Evolutionary conservation across 2,888 invertebrate species (phyloP).

Genomic region (Mactromeris polynyma): DNA sequence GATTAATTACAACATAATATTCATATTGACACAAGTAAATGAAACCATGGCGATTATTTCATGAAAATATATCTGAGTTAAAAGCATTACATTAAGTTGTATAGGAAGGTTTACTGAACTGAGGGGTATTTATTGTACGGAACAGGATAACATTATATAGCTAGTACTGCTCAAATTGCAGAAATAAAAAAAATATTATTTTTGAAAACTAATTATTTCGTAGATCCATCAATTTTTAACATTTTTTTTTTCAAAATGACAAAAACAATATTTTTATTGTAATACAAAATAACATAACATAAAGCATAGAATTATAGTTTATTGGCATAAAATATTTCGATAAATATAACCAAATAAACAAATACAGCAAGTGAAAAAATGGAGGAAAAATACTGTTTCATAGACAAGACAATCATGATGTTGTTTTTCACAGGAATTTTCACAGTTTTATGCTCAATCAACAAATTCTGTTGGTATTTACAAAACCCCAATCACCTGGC

Average conservation of each 20-base stretch:
- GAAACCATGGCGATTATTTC: background rate
- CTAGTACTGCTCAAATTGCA: too few species aligned
- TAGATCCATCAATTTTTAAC: too few species aligned
- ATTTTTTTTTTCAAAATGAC: too few species aligned
- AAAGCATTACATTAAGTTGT: background rate
- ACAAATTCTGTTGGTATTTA: background rate
- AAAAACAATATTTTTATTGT: too few species aligned
- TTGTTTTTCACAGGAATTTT: background rate
- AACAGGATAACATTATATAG: too few species aligned
- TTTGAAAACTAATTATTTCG: too few species aligned
- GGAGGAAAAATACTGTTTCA: background rate
- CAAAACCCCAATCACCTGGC: constrained; percentile 26
- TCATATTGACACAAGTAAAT: background rate
- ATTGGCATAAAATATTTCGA: background rate
- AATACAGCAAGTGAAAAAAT: background rate
- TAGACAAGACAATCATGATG: background rate
- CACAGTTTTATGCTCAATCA: background rate
- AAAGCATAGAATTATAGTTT: too few species aligned
- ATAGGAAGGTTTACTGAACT: too few species aligned
- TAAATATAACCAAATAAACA: background rate
- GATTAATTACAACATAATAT: background rate
- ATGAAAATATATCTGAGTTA: background rate
- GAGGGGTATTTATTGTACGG: too few species aligned
- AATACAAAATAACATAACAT: too few species aligned
- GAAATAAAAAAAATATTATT: too few species aligned